phyloP scores from a whole-genome alignment of 2,797 vertebrate species.

The Poecilia velifera region DNA sequence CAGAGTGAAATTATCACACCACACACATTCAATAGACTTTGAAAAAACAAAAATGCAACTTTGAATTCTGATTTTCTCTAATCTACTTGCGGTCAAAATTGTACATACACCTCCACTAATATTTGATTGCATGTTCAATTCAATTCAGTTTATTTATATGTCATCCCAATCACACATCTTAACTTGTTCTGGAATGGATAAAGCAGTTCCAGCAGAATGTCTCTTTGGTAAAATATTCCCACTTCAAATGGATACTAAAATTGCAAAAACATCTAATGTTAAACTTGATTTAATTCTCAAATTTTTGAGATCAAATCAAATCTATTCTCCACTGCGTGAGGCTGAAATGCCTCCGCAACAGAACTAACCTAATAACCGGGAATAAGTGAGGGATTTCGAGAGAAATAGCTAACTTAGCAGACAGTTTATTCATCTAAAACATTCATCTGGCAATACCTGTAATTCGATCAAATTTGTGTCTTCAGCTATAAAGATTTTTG shows the following conservation, averaged over 20 bases:
- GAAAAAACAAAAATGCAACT: background rate
- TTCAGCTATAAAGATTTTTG: slow-evolving; percentile 97
- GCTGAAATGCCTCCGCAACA: background rate
- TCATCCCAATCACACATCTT: background rate
- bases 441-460: background rate
- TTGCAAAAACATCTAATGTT: background rate
- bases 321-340: background rate
- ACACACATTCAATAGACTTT: background rate
- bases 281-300: background rate
- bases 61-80: background rate
- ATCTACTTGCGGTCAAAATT: background rate
- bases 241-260: too few species aligned
- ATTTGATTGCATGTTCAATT: background rate
- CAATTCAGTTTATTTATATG: background rate
- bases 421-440: background rate
- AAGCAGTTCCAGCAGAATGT: background rate
- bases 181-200: background rate
- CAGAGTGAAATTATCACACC: background rate
- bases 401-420: background rate
- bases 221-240: too few species aligned
- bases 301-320: background rate
- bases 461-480: slow-evolving; percentile 21
- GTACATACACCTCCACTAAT: background rate
- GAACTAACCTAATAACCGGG: background rate
- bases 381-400: background rate